phyloP scores from a whole-genome alignment of 35 echinoderm and acorn worm species.

The Eucidaris tribuloides region DNA sequence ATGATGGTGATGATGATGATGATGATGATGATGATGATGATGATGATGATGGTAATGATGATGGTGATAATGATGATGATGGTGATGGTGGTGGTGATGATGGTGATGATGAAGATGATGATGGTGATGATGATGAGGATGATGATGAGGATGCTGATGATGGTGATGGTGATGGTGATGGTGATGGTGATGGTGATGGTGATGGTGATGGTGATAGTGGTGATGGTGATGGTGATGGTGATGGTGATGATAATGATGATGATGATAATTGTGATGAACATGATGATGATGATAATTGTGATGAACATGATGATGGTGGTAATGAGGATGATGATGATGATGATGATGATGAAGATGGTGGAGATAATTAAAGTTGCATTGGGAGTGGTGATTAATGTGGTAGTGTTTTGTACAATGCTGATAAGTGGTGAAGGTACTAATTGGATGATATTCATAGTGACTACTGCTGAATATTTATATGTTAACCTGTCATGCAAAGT shows the following conservation, averaged over 20 bases:
- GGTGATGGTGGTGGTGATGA: neutral
- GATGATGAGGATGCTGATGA: neutral
- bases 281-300: neutral
- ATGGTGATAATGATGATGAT: constrained; percentile 3
- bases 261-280: neutral
- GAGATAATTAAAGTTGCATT: too few relatives aligned
- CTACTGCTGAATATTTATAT: too few relatives aligned
- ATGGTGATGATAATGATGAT: neutral
- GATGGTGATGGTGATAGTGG: neutral
- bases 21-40: constrained; percentile 17
- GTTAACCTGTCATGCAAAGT: too few relatives aligned
- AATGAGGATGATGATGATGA: too few relatives aligned
- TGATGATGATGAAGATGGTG: too few relatives aligned
- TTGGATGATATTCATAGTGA: too few relatives aligned
- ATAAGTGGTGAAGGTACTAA: too few relatives aligned
- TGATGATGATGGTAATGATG: constrained; percentile 4
- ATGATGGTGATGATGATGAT: neutral
- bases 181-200: neutral
- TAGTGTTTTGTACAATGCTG: too few relatives aligned
- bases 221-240: neutral
- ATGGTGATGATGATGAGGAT: neutral
- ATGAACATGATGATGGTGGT: neutral
- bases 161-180: neutral
- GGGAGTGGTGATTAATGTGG: too few relatives aligned
- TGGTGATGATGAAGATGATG: neutral